Conservation (phyloP, 2,888 invertebrate species). For the Nomada fucata region DNA sequence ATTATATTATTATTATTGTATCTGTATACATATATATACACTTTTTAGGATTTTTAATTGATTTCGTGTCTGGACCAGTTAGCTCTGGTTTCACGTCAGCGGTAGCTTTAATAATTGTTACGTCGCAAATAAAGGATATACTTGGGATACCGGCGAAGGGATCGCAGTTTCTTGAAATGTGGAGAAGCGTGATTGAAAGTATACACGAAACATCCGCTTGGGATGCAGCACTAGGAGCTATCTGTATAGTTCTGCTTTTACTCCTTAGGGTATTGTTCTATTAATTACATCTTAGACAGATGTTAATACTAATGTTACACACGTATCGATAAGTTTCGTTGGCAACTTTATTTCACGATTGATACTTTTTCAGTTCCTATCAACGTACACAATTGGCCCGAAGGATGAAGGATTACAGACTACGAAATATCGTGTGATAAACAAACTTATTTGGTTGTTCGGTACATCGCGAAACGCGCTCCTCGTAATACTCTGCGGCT, state of each 20-base stretch:
- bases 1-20: too few species aligned
- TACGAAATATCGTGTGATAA: constrained; percentile 86
- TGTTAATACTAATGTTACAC: too few species aligned
- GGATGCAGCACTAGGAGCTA: constrained; percentile 91
- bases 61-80: constrained; percentile 95
- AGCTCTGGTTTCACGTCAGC: constrained; percentile 96
- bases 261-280: constrained; percentile 88
- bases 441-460: constrained; percentile 90
- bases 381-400: constrained; percentile 88
- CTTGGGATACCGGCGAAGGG: constrained; percentile 90
- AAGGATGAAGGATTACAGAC: constrained; percentile 85
- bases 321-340: too few species aligned
- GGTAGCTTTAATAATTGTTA: constrained; percentile 94
- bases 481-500: constrained; percentile 90
- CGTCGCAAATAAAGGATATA: constrained; percentile 94
- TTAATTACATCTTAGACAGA: neutral
- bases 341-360: constrained; percentile 24
- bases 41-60: constrained; percentile 90
- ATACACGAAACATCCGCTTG: constrained; percentile 88
- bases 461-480: constrained; percentile 94
- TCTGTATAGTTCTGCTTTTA: constrained; percentile 90
- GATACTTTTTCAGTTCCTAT: constrained; percentile 86
- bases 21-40: neutral
- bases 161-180: constrained; percentile 91
- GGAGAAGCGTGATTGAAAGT: constrained; percentile 89